Evolutionary conservation across 2,113 vertebrate species (phyloP), one percentile per base, ranked within the genome.

Genomic region (Dasyurus viverrinus): DNA sequence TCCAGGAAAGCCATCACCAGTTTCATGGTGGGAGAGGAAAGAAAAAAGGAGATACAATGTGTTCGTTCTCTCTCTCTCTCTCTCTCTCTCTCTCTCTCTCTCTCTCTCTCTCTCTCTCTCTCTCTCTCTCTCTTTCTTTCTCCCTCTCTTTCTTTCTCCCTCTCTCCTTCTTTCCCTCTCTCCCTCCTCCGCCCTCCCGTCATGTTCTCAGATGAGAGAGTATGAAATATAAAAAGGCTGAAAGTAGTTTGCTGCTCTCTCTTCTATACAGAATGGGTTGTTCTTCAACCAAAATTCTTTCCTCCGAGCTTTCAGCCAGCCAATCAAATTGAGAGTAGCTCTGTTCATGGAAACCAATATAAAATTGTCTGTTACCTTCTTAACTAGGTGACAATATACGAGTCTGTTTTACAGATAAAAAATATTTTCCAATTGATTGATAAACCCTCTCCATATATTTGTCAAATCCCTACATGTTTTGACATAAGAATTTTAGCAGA

Each of bases 61-160:
- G 30, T 12, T 47, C 47, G 2, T 4, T 47, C 47, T 4, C 47
- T 47, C 47, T 47, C 47, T 4, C 47, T 47, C 47, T 47, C 47
- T 4, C 47, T 47, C 47, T 47, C 2, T 4, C 47, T 47, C 4
- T 47, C 47, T 4, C 47, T 4, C 47, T 47, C 47, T 47, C 47
- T 4, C 2, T 47, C 47, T 8, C 27, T 2, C 10, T 36, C 4
- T 4, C 27, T 2, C 0, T 16, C 47, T 47, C 2, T 4, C 47
- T 47, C 4, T 47, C 47, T 4, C 47, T 4, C 47, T 47, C 47
- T 47, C 47, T 4, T 2, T 47, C 47, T 8, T 4, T 47, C 47
- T 4, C 47, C 4, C 47, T 47, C 47, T 4, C 47, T 47, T 4
- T 47, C 47, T 4, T 4, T 47, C 47, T 47, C 2, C 47, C 47